Evolutionary conservation across 2,797 vertebrate species (phyloP), one percentile per base, ranked within the genome.

Genomic region (Malacoctenus gilli): DNA sequence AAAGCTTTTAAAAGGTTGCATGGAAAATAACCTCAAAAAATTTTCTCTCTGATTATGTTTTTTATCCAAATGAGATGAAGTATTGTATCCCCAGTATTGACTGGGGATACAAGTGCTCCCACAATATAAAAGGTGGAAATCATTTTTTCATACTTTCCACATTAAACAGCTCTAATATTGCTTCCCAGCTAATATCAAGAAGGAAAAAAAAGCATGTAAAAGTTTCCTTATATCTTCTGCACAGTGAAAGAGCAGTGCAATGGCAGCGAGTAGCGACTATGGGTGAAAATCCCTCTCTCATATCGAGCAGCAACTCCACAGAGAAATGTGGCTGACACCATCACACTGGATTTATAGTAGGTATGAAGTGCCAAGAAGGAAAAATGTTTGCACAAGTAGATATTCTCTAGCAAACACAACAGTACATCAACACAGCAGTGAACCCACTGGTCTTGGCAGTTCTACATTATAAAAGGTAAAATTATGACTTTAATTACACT

Each of bases 311-410:
- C 25, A 6, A 28, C 6, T 28, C 5, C 25, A 10, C 22, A 31
- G 11, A 48, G 39, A 9, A 41, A n/a, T 28, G 6, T 6, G n/a
- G 16, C 7, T 53, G 4, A 22, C 43, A 8, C 5, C 8, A 22
- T 23, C 19, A 21, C 18, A n/a, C 15, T 46, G 34, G 19, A 22
- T 65, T 60, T 56, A 34, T 23, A 52, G 13, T 57, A 60, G 44
- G n/a, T 16, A 34, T 16, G 9, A 52, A 2, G 36, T 48, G 14
- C 42, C 28, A 54, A 14, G 2, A 4, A 31, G 8, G 4, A 20
- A 25, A 43, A 44, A 31, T 28, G 30, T 40, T 36, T 48, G 14
- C n/a, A 48, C 5, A 5, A 14, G 30, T 5, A n/a, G 14, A 46
- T 31, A 37, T 60, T 60, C 13, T 38, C 6, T 2, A 25, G 44